Conservation (phyloP, 2,888 invertebrate genomes). For the Anticlea derivata region DNA sequence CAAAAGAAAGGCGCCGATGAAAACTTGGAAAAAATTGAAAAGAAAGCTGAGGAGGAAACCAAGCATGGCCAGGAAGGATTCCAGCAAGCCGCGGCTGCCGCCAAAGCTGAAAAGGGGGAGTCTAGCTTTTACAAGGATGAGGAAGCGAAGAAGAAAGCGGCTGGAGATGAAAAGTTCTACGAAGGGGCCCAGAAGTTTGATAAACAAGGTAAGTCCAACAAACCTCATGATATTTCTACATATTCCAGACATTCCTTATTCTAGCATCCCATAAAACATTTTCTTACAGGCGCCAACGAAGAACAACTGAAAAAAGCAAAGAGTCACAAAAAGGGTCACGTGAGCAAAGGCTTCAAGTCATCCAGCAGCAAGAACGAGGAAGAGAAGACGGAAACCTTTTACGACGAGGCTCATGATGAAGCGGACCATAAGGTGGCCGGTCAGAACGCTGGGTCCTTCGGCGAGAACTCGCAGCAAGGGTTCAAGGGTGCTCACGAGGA, state of each 20-base stretch:
- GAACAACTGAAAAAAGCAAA: slow-evolving; percentile 81
- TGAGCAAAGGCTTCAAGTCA: slow-evolving; percentile 86
- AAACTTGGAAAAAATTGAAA: slow-evolving; percentile 80
- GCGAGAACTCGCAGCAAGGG: slow-evolving; percentile 81
- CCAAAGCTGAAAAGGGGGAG: slow-evolving; percentile 81
- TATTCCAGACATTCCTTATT: too few relatives aligned
- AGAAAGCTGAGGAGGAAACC: slow-evolving; percentile 80
- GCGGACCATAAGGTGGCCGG: slow-evolving; percentile 83
- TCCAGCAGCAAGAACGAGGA: slow-evolving; percentile 87
- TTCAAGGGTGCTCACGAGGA: slow-evolving; percentile 86
- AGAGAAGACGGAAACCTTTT: slow-evolving; percentile 86
- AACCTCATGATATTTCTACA: too few relatives aligned
- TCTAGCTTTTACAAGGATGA: slow-evolving; percentile 80
- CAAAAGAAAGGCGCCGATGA: slow-evolving; percentile 84
- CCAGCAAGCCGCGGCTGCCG: slow-evolving; percentile 80
- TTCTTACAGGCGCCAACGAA: slow-evolving; percentile 74
- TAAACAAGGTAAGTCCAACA: slow-evolving; percentile 74
- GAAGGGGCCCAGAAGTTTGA: slow-evolving; percentile 83
- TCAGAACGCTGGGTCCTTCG: slow-evolving; percentile 83
- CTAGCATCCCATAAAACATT: too few relatives aligned
- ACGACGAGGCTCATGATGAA: slow-evolving; percentile 86
- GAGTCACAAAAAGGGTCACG: slow-evolving; percentile 86
- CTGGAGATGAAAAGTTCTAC: slow-evolving; percentile 84
- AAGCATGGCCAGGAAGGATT: slow-evolving; percentile 84
- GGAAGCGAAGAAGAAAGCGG: slow-evolving; percentile 83